A percentile compares a stretch with the other conserved stretches of the same genome.
These are phyloP conservation scores for Phymanthus crucifer DNA, from an alignment of 92 coral and sea anemone species.

Conservation along the genomic window DNA sequence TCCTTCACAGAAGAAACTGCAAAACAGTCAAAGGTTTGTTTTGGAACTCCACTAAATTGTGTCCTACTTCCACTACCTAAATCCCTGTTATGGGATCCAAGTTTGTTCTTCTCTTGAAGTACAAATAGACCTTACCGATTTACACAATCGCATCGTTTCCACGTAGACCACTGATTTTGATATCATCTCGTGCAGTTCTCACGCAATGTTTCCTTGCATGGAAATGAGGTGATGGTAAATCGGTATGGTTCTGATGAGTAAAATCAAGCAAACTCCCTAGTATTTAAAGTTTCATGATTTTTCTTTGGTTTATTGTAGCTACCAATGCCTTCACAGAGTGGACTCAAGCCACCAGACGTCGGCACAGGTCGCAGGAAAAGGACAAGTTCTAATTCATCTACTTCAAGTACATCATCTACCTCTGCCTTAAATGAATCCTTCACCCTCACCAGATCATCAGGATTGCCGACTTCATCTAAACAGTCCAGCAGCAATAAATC, in stretches of 20 bases:
- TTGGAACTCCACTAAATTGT: no score
- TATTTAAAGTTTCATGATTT: background rate
- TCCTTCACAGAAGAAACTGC: slow-evolving; percentile 47
- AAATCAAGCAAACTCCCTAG: no score
- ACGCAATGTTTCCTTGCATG: no score
- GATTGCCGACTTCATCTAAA: slow-evolving; percentile 4
- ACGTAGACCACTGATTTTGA: no score
- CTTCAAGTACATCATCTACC: slow-evolving; percentile 69
- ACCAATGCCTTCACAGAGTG: slow-evolving; percentile 33
- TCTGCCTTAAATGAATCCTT: slow-evolving; percentile 68
- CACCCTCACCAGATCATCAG: slow-evolving; percentile 32
- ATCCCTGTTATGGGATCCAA: no score
- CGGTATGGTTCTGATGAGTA: no score
- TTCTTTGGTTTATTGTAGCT: background rate
- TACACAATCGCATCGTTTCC: no score
- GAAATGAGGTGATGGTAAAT: no score
- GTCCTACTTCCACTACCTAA: no score
- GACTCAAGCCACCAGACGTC: slow-evolving; percentile 66
- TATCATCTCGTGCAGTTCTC: no score
- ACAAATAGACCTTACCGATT: no score
- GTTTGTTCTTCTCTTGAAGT: background rate
- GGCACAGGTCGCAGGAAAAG: slow-evolving; percentile 50
- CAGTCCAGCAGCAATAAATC: background rate
- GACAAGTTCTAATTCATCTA: slow-evolving; percentile 76
- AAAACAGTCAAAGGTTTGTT: slow-evolving; percentile 32